Evolutionary conservation across 2,797 vertebrate species (phyloP).

Genomic region (Decapterus maruadsi): DNA sequence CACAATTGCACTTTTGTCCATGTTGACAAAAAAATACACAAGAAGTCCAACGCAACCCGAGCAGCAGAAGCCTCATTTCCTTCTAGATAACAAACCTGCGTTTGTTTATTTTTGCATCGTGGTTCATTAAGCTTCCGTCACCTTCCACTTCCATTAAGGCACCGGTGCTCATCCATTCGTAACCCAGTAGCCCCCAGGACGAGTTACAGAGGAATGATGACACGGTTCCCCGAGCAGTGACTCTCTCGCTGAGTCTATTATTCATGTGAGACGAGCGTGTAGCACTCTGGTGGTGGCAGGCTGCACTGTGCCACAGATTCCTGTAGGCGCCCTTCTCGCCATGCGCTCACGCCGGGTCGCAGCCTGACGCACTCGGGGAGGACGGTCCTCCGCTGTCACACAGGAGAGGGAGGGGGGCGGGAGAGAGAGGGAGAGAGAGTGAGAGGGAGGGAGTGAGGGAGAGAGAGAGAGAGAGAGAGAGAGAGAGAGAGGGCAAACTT

Average conservation of each 20-base stretch:
- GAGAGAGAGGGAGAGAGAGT: conserved; percentile 28
- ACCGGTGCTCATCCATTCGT: conserved; percentile 51
- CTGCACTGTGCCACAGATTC: conserved; percentile 77
- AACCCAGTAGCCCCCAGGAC: conserved; percentile 51
- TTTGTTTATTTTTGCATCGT: conserved; percentile 48
- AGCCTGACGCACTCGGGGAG: conserved; percentile 77
- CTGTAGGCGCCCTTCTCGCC: conserved; percentile 82
- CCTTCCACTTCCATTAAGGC: conserved; percentile 59
- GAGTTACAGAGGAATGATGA: conserved; percentile 48
- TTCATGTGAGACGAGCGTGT: conserved; percentile 59
- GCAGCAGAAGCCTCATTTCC: background rate
- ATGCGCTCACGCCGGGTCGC: conserved; percentile 69
- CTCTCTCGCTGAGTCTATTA: conserved; percentile 63
- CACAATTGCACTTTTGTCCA: background rate
- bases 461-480: conserved; percentile 31
- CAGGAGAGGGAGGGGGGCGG: conserved; percentile 36
- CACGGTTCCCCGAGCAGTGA: conserved; percentile 43
- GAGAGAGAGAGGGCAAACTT: conserved; percentile 64
- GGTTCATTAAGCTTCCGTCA: conserved; percentile 66
- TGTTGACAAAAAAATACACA: background rate
- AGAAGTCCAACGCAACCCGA: background rate
- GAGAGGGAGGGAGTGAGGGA: background rate
- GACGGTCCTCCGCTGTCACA: conserved; percentile 73
- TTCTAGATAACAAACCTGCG: background rate
- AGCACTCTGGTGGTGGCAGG: conserved; percentile 35